These are phyloP conservation scores for Xestia rhomboidea DNA, from an alignment of 2,888 invertebrate genomes.

Conservation along the genomic window DNA sequence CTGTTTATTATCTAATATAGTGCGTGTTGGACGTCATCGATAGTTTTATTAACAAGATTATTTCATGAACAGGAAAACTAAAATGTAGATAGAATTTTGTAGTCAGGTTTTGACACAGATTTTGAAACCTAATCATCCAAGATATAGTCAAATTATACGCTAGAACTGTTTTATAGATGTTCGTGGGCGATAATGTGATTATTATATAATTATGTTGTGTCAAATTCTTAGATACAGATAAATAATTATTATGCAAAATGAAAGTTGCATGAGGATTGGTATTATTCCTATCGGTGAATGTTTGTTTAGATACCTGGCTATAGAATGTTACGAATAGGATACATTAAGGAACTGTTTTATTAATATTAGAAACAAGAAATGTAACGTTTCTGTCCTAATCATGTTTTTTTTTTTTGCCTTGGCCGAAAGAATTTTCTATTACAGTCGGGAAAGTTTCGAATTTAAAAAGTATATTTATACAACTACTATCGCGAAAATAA, in stretches of 20 bases:
- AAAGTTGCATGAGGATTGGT: conserved; percentile 34
- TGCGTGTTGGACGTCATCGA: neutral
- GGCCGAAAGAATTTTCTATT: neutral
- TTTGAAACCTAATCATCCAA: conserved; percentile 48
- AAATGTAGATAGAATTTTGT: conserved; percentile 19
- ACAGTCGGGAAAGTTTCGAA: neutral
- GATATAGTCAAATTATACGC: conserved; percentile 50
- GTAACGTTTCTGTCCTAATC: neutral
- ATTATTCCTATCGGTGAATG: conserved; percentile 4
- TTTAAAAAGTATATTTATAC: neutral
- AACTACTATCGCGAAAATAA: no score
- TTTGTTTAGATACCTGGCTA: neutral
- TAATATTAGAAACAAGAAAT: neutral
- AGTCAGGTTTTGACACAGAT: conserved; percentile 36
- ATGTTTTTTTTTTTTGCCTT: neutral
- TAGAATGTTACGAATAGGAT: neutral
- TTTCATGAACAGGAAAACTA: conserved; percentile 7
- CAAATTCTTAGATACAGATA: conserved; percentile 22
- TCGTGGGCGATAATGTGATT: conserved; percentile 40
- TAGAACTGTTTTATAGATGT: conserved; percentile 7
- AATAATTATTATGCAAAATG: conserved; percentile 39
- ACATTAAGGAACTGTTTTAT: neutral
- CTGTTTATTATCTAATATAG: conserved; percentile 26
- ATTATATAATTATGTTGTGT: conserved; percentile 50
- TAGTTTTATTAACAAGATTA: neutral